A percentile compares a stretch with the other conserved stretches of the same genome.
These are phyloP conservation scores for Philopotamus ludificatus DNA, from an alignment of 1,140 invertebrate genomes.

Conservation along the genomic window DNA sequence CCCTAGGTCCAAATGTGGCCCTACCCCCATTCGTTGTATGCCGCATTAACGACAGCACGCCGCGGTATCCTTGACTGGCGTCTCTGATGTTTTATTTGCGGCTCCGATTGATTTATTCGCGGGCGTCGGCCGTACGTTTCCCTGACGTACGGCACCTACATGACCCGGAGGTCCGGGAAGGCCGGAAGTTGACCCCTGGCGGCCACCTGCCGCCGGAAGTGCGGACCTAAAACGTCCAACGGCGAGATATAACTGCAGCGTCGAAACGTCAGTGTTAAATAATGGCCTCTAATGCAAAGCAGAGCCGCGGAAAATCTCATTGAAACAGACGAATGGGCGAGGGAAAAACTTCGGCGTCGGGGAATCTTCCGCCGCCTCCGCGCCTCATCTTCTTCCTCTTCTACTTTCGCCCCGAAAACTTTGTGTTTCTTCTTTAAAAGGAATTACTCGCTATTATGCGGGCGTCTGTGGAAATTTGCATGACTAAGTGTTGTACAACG, in stretches of 20 bases:
- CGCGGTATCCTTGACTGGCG: too few relatives aligned
- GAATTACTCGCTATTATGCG: slow-evolving; percentile 36
- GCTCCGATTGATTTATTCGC: background rate
- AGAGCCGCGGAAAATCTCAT: slow-evolving; percentile 13
- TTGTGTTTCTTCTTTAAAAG: slow-evolving; percentile 27
- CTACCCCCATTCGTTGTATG: too few relatives aligned
- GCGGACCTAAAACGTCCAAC: slow-evolving; percentile 21
- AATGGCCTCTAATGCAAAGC: slow-evolving; percentile 1
- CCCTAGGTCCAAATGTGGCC: too few relatives aligned
- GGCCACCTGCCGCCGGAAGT: slow-evolving; percentile 12
- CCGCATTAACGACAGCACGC: too few relatives aligned
- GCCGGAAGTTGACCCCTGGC: slow-evolving; percentile 20
- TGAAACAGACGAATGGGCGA: slow-evolving; percentile 4
- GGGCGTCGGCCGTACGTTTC: slow-evolving; percentile 11
- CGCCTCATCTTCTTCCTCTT: too few relatives aligned
- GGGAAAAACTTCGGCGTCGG: background rate
- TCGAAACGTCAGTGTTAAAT: background rate
- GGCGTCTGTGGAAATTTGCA: slow-evolving; percentile 37
- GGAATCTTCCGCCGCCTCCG: background rate
- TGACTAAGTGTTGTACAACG: slow-evolving; percentile 28
- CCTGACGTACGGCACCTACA: slow-evolving; percentile 11
- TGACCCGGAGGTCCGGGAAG: slow-evolving; percentile 1
- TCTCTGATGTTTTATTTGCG: background rate
- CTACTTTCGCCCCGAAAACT: slow-evolving; percentile 25
- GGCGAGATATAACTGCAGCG: background rate